phyloP scores from a whole-genome alignment of 2,113 vertebrate species.

The Globicephala melas region DNA sequence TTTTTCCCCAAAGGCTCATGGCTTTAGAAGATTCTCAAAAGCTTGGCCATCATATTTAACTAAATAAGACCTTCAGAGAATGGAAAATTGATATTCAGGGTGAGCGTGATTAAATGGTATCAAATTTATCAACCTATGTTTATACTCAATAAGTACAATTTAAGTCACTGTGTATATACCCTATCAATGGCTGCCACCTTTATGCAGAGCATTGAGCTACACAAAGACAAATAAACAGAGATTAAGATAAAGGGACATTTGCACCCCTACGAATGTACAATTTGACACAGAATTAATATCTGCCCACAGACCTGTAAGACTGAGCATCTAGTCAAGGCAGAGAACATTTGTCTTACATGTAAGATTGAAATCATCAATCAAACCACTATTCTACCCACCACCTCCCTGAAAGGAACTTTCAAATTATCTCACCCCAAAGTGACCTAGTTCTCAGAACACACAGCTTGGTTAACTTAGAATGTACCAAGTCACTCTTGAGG shows the following conservation, averaged over 20 bases:
- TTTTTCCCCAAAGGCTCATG: neutral
- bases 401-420: neutral
- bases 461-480: neutral
- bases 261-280: neutral
- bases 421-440: neutral
- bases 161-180: neutral
- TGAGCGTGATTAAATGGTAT: neutral
- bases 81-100: neutral
- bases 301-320: neutral
- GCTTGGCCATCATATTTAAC: neutral
- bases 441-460: neutral
- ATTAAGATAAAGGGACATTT: neutral
- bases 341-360: neutral
- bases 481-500: neutral
- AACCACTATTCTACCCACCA: neutral
- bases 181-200: neutral
- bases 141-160: neutral
- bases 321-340: neutral
- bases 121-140: neutral
- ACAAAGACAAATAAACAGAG: neutral
- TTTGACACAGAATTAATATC: neutral
- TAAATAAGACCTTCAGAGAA: neutral
- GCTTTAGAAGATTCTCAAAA: conserved; percentile 9
- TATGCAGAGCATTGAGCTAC: neutral
- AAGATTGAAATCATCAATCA: neutral